phyloP scores from a whole-genome alignment of 2,797 vertebrate species.

The Thripadectes ignobilis region DNA sequence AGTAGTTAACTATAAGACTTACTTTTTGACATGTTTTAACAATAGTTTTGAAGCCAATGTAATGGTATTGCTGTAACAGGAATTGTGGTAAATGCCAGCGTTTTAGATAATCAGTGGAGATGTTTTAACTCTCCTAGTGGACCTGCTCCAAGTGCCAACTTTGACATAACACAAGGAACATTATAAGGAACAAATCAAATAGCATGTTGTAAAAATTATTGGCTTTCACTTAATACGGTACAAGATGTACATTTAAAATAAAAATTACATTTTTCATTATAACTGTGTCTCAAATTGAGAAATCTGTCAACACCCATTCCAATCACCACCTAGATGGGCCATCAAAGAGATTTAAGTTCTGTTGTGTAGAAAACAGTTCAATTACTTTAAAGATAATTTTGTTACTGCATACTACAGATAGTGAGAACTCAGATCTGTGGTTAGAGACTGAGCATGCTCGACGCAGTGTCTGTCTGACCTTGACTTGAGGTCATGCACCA shows the following conservation, averaged over 20 bases:
- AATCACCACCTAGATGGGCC: not conserved
- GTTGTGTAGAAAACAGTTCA: not conserved
- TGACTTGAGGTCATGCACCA: not conserved
- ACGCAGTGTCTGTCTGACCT: not conserved
- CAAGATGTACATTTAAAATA: not conserved
- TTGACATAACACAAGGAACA: slow-evolving; percentile 9
- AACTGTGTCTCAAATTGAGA: not conserved
- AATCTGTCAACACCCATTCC: not conserved
- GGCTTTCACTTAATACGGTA: not conserved
- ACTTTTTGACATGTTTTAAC: slow-evolving; percentile 51
- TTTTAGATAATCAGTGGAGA: slow-evolving; percentile 34
- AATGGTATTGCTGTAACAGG: slow-evolving; percentile 29
- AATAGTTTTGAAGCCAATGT: slow-evolving; percentile 20
- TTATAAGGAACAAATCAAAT: slow-evolving; percentile 5
- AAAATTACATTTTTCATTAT: not conserved
- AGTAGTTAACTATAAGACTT: not conserved
- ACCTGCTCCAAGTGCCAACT: slow-evolving; percentile 22
- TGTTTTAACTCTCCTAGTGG: slow-evolving; percentile 27
- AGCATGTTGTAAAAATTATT: not conserved
- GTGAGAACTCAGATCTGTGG: not conserved
- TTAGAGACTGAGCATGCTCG: not conserved
- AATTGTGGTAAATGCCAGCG: slow-evolving; percentile 8
- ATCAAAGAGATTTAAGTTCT: not conserved
- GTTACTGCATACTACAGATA: not conserved
- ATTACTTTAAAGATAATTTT: not conserved